Evolutionary conservation across 92 coral and sea anemone genomes (phyloP), one percentile per base, ranked within the genome.

Genomic region (Montipora capitata): DNA sequence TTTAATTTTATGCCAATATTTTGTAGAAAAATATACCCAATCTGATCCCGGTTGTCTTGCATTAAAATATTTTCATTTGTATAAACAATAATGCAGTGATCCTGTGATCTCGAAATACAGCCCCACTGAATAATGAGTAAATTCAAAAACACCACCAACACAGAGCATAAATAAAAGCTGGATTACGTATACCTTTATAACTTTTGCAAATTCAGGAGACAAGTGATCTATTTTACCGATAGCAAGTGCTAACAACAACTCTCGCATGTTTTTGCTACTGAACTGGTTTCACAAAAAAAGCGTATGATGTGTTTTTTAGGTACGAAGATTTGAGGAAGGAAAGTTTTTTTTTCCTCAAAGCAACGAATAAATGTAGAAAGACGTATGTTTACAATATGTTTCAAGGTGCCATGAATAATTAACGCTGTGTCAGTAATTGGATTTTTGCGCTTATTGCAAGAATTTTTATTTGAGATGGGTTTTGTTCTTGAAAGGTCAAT

Each of bases 361-460:
- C 45, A 57, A 56, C 59, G 40, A 63, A 74, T 72, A 75, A 65
- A 61, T 70, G 71, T 38, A 74, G 76, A 85, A 85, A 76, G 76
- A 40, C 66, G 39, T 20, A n/a, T 76, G 82, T 85, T 66, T 74
- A 66, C 81, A 45, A 75, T 62, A 74, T 74, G 42, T 64, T 67
- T 13, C 73, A 41, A 83, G 76, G 89, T 76, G 63, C 9, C n/a
- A 76, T 85, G 83, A 85, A 85, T 85, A 61, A 85, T 85, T 85
- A 27, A 85, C 66, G 68, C 39, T 41, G 72, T 27, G 72, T 83
- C 43, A 41, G 79, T 83, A 71, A 83, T 83, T 83, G 79, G 59
- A 83, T 83, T 83, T 83, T 62, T 27, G 40, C 78, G 40, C 78
- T 70, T 70, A 72, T 57, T 83, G 87, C 54, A 41, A 14, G 71